Base-by-base conservation (phyloP, 2,797 vertebrate species). In the Phoeniculus purpureus region DNA sequence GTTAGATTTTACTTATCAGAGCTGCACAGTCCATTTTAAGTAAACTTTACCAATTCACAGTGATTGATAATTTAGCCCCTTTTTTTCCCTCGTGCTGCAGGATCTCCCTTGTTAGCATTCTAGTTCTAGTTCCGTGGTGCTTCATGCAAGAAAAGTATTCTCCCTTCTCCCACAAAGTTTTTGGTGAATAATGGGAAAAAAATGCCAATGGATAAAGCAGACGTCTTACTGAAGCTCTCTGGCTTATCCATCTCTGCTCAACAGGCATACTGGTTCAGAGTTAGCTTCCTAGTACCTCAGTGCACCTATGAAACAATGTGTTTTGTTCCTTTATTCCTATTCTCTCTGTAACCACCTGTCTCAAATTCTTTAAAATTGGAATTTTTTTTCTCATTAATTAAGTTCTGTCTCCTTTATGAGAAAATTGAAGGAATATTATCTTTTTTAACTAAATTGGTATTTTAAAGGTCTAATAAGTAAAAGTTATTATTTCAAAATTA, bases 401-500 rank as follows among this genome's bases (percentile, higher is more conserved):
- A 89, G 84, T 93, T 94, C 87, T 85, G 61, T 94, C 75, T 89
- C 92, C 96, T 95, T 95, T 95, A 87, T 61, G 74, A 96, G 92
- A 95, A 97, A 95, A 95, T 92, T 92, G 91, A 94, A 88, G 85
- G 80, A 94, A 94, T 85, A 85, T 91, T 91, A 92, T 93, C 51
- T 94, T 96, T 96, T 96, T 55, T 94, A 93, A 92, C 51, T 56
- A 85, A 95, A 89, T 94, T 94, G 71, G 37, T 92, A 86, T 84
- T 96, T 96, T 87, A 96, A 95, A 92, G 85, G 82, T 96, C 70
- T 92, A 94, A 72, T 92, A 96, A 95, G 61, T 87, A 90, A 89
- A 92, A 90, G 85, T 43, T 82, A 78, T 94, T 77, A 51, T 85
- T 94, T 96, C 87, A 96, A 93, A 95, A 97, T 97, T 76, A 97